Percentiles rank a stretch among this genome's conserved stretches.
These are phyloP conservation scores for Dendrocincla tyrannina DNA, from an alignment of 2,797 vertebrate species.

Conservation along the genomic window DNA sequence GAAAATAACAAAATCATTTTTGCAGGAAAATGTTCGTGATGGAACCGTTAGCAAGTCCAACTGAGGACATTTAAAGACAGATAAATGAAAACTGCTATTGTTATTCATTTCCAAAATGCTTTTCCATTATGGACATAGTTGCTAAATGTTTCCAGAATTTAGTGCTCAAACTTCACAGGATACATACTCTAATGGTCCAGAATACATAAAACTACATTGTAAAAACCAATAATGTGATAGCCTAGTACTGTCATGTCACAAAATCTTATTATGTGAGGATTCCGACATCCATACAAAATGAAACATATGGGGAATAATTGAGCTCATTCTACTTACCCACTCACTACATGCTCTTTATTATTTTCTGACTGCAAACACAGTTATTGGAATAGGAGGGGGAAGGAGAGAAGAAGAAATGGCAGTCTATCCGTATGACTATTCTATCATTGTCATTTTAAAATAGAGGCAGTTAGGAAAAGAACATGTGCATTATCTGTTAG, in stretches of 20 bases:
- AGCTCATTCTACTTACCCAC: neutral
- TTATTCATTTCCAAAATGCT: neutral
- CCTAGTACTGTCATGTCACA: neutral
- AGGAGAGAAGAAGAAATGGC: neutral
- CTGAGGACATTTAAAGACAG: neutral
- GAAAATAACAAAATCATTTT: slow-evolving; percentile 13
- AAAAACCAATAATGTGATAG: slow-evolving; percentile 3
- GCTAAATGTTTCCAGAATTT: slow-evolving; percentile 18
- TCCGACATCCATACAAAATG: slow-evolving; percentile 16
- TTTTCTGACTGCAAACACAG: slow-evolving; percentile 23
- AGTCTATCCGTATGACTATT: neutral
- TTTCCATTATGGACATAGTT: neutral
- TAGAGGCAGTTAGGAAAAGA: slow-evolving; percentile 5
- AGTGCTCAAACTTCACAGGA: neutral
- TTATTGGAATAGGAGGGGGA: neutral
- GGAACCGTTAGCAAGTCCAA: neutral
- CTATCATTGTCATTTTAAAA: slow-evolving; percentile 3
- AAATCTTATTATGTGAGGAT: slow-evolving; percentile 29
- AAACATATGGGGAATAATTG: slow-evolving; percentile 9
- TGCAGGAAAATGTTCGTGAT: neutral
- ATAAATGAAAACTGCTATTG: neutral
- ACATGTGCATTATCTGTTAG: neutral
- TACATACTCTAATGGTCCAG: neutral
- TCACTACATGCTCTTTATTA: neutral
- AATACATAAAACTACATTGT: neutral